Base-by-base conservation (phyloP, 37 sponge, comb jelly and placozoan genomes). In the Haliclona indistincta region DNA sequence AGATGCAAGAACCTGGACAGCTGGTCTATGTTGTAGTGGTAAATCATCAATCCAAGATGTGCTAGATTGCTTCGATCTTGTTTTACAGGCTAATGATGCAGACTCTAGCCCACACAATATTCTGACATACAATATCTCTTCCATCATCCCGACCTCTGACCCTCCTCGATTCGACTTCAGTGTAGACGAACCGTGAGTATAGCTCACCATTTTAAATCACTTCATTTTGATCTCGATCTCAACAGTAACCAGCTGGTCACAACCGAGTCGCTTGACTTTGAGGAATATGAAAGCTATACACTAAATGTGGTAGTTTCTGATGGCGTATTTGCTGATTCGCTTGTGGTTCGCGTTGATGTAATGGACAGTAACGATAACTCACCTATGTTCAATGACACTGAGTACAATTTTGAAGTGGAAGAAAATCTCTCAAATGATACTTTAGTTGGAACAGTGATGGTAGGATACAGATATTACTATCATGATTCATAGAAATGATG, bases 341-440 rank as follows among this genome's bases (percentile, higher is more conserved):
- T 73, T 1, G 35, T 10, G 0, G 67, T 87, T 6, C 49, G 38
- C n/a, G 58, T 87, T 39, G 25, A 52, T 58, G 77, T 87, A 30
- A 11, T 49, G 28, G 71, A 80, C 20, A 36, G 51, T 43, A 71
- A 77, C 44, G 85, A 85, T 64, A 77, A 77, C 17, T 63, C 56
- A 30, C 85, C 85, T 20, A 2, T 29, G 64, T 79, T 79, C 68
- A 62, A 34, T 36, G 33, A 25, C 6, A 13, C n/a, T 38, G 41
- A 2, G 0, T 78, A 73, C 22, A 23, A 38, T 11, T 78, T 73
- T 36, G 7, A 33, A 5, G 74, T 85, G 19, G 38, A 17, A 22
- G 86, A 85, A 63, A 76, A 85, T 6, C 60, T 25, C 6, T 26
- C 60, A 25, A n/a, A 11, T 58, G 28, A 20, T n/a, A n/a, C 60